These are phyloP conservation scores for Ceratina calcarata DNA, from an alignment of 1,140 invertebrate genomes.

Conservation along the genomic window DNA sequence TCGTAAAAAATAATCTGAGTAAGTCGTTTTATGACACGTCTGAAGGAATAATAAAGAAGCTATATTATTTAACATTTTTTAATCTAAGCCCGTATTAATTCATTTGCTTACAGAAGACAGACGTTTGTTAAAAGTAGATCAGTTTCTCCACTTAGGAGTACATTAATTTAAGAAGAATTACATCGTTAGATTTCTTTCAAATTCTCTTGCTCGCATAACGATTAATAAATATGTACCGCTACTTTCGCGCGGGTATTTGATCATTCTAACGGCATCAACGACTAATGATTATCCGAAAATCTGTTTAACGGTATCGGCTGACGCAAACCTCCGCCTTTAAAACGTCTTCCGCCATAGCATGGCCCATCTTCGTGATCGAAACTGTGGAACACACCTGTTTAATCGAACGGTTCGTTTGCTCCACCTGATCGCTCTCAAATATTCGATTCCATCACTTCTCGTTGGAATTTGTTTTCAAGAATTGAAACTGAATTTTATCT, in stretches of 20 bases:
- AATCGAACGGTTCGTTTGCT: not conserved
- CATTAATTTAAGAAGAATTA: not conserved
- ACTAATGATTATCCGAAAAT: conserved; percentile 59
- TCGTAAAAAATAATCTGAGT: no score
- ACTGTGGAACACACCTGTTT: not conserved
- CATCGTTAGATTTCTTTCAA: not conserved
- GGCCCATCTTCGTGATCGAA: not conserved
- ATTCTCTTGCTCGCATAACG: not conserved
- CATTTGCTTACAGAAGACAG: no score
- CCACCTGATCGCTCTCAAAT: no score
- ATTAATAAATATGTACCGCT: conserved; percentile 37
- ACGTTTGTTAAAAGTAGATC: not conserved
- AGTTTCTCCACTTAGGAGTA: not conserved
- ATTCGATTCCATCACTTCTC: no score
- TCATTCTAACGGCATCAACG: conserved; percentile 54
- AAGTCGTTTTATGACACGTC: no score
- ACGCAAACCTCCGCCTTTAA: conserved; percentile 36
- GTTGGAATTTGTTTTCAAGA: no score
- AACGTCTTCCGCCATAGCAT: not conserved
- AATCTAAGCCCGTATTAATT: no score
- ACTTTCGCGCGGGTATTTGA: conserved; percentile 33
- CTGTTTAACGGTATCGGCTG: conserved; percentile 59
- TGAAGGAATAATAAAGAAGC: no score
- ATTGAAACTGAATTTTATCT: no score
- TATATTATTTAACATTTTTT: no score